phyloP scores from a whole-genome alignment of 2,888 invertebrate genomes.

The Lasioglossum calceatum region DNA sequence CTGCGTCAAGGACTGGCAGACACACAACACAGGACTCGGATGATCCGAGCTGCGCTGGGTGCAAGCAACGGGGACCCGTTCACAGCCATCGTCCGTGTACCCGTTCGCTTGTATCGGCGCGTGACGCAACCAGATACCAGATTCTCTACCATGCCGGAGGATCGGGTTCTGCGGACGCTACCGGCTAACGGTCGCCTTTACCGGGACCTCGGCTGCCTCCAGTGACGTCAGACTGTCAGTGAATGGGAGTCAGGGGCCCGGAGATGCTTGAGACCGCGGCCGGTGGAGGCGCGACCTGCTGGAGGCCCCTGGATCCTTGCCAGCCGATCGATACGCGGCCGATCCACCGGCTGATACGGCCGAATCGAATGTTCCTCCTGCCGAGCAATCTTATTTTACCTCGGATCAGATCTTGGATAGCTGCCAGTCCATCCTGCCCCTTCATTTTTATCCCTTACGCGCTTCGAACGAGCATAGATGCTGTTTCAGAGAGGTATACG shows the following conservation, averaged over 20 bases:
- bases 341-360: neutral
- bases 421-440: neutral
- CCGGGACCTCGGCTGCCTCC: slow-evolving; percentile 44
- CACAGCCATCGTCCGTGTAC: slow-evolving; percentile 30
- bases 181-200: slow-evolving; percentile 68
- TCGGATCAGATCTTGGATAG: neutral
- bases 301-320: slow-evolving; percentile 15
- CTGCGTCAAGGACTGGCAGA: slow-evolving; percentile 70
- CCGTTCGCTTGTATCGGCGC: slow-evolving; percentile 55
- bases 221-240: slow-evolving; percentile 62
- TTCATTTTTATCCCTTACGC: neutral
- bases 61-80: slow-evolving; percentile 8
- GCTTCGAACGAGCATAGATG: neutral
- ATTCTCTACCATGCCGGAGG: slow-evolving; percentile 49
- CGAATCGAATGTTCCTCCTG: neutral
- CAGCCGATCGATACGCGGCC: neutral
- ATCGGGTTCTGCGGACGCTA: slow-evolving; percentile 67
- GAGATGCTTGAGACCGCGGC: slow-evolving; percentile 31
- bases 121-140: slow-evolving; percentile 73
- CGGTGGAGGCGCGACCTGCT: slow-evolving; percentile 60
- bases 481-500: neutral
- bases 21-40: slow-evolving; percentile 51
- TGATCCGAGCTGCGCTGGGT: slow-evolving; percentile 37
- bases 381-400: neutral
- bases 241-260: slow-evolving; percentile 53